A percentile compares a stretch with the other conserved stretches of the same genome.
Evolutionary conservation across 2,888 invertebrate genomes (phyloP).

Genomic region (Agonopterix alstromeriana): DNA sequence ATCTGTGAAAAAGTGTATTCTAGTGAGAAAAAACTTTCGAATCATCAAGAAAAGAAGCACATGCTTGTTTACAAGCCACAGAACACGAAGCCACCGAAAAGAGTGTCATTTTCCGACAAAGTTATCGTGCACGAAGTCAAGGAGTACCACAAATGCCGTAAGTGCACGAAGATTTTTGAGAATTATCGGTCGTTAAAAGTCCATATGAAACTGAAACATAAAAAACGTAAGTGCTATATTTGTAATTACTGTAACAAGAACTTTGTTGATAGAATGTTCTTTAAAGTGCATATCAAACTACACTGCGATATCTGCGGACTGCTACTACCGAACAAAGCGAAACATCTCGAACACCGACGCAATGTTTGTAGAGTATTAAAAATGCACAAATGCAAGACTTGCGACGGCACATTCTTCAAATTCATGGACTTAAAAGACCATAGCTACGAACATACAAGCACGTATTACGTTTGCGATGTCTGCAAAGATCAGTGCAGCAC

Average conservation of each 20-base stretch:
- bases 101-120: conserved; percentile 58
- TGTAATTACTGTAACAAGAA: conserved; percentile 57
- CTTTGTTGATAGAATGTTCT: conserved; percentile 54
- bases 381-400: conserved; percentile 43
- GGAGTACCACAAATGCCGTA: conserved; percentile 57
- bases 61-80: conserved; percentile 37
- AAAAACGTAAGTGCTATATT: conserved; percentile 61
- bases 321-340: conserved; percentile 30
- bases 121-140: conserved; percentile 54
- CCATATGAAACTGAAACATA: conserved; percentile 49
- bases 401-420: conserved; percentile 35
- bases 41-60: conserved; percentile 54
- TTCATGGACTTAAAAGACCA: conserved; percentile 62
- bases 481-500: conserved; percentile 52
- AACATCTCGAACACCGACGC: conserved; percentile 39
- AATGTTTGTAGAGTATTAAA: conserved; percentile 37
- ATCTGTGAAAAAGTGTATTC: conserved; percentile 52
- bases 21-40: conserved; percentile 40
- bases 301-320: conserved; percentile 52
- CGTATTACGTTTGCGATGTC: conserved; percentile 45
- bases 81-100: conserved; percentile 36
- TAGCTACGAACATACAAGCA: conserved; percentile 40
- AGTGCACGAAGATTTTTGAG: conserved; percentile 54
- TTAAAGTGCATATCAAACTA: conserved; percentile 60
- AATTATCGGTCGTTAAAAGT: conserved; percentile 36